Evolutionary conservation across 2,113 vertebrate genomes (phyloP), one percentile per base, ranked within the genome.

Genomic region (Mus pahari): DNA sequence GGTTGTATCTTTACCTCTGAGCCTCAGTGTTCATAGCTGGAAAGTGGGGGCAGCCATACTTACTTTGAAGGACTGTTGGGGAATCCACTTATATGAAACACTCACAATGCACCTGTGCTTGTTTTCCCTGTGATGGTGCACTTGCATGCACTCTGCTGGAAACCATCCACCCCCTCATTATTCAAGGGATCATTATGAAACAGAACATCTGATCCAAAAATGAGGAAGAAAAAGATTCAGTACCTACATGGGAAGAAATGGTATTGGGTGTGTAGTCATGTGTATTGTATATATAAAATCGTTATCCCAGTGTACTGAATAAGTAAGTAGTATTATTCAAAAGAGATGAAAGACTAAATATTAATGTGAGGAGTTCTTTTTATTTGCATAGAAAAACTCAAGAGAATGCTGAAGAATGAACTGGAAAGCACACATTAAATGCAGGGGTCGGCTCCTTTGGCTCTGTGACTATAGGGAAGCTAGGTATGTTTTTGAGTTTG

Each of bases 251-350:
- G 10, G 13, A 82, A 82, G 53, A 82, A 58, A 58, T 24, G 20
- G 78, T 58, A 60, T 26, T 39, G 22, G n/a, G 22, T 83, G 12
- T 83, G n/a, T 62, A 8, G 50, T 82, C 53, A 82, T 58, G 36
- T 82, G 20, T 58, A 17, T n/a, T 60, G 13, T 42, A 62, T 86
- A 1, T n/a, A 48, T 48, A 86, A 73, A 83, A 82, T 3, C 7
- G 50, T 75, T 84, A 92, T 36, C 9, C n/a, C 28, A 33, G 31
- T 55, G 11, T 78, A 28, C 0, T 31, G 12, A 14, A 5, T 73
- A 62, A 86, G 64, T 79, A 91, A 75, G 55, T 89, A 55, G 17
- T 33, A 7, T 33, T 62, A 83, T 48, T 93, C 91, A 89, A 93
- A 81, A 93, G 78, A n/a, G 53, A 81, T n/a, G 20, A n/a, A 81